Evolutionary conservation across 2,888 invertebrate species (phyloP).

Genomic region (Tridacna gigas): DNA sequence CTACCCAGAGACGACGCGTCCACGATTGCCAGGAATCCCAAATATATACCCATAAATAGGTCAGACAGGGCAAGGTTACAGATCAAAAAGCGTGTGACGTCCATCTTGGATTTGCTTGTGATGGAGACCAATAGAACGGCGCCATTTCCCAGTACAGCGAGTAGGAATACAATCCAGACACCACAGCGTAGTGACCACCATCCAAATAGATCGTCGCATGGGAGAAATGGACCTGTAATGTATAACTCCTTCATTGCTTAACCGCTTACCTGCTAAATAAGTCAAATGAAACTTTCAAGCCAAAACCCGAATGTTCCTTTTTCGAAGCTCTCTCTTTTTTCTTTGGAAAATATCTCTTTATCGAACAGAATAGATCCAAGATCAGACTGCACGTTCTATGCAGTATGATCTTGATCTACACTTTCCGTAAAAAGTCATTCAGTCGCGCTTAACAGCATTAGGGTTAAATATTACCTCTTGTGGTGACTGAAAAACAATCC

Average conservation of each 20-base stretch:
- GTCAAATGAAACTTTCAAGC: too few relatives aligned
- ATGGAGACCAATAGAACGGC: conserved; percentile 97
- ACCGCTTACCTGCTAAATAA: too few relatives aligned
- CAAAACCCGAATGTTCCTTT: too few relatives aligned
- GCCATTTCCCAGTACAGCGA: conserved; percentile 98
- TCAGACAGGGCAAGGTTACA: conserved; percentile 98
- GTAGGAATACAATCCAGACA: conserved; percentile 98
- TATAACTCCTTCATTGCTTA: not conserved
- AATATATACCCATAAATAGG: conserved; percentile 98
- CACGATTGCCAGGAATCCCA: conserved; percentile 96
- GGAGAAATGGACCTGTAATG: conserved; percentile 93
- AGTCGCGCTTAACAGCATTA: too few relatives aligned
- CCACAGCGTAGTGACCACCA: conserved; percentile 99
- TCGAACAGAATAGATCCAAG: too few relatives aligned
- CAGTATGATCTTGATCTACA: too few relatives aligned
- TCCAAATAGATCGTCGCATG: conserved; percentile 97
- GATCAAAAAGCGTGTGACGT: conserved; percentile 97
- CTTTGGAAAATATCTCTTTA: too few relatives aligned
- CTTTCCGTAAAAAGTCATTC: too few relatives aligned
- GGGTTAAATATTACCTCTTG: too few relatives aligned
- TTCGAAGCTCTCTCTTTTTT: too few relatives aligned
- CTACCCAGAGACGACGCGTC: conserved; percentile 95
- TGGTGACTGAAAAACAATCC: too few relatives aligned
- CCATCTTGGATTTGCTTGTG: conserved; percentile 96
- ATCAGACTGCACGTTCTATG: too few relatives aligned